Evolutionary conservation across 2,888 invertebrate species (phyloP).

Genomic region (Drosophila mayaguana): DNA sequence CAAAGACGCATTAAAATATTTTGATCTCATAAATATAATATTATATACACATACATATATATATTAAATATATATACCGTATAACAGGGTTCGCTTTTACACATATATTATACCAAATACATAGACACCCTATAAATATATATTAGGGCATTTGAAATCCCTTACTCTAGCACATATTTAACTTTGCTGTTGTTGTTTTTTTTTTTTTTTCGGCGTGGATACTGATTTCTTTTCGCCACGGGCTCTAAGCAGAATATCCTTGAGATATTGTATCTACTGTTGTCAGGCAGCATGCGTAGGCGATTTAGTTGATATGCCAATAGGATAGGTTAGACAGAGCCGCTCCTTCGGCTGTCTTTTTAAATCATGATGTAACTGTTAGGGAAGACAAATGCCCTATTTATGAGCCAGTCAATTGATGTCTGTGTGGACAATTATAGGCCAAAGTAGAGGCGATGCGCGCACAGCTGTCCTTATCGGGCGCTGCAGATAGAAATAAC

Average conservation of each 20-base stretch:
- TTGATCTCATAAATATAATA: too few relatives aligned
- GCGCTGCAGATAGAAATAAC: neutral
- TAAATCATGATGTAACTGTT: conserved; percentile 55
- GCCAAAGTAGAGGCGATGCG: conserved; percentile 28
- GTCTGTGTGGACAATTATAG: conserved; percentile 29
- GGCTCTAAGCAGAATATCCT: conserved; percentile 45
- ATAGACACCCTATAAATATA: neutral
- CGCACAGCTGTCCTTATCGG: conserved; percentile 24
- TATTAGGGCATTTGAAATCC: neutral
- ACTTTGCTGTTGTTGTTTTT: neutral
- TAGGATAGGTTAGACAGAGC: neutral
- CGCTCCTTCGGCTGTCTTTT: conserved; percentile 11
- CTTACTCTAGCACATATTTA: neutral
- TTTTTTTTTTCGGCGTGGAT: conserved; percentile 29
- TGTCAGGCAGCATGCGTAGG: conserved; percentile 64
- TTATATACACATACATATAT: too few relatives aligned
- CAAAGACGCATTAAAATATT: too few relatives aligned
- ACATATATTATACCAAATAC: too few relatives aligned
- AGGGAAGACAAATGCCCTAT: conserved; percentile 29
- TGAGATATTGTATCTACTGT: conserved; percentile 67
- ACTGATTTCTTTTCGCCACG: conserved; percentile 52
- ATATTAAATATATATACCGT: neutral
- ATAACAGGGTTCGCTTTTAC: neutral
- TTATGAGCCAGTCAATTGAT: conserved; percentile 27
- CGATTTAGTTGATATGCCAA: conserved; percentile 55